Evolutionary conservation across 2,797 vertebrate species (phyloP), one percentile per base, ranked within the genome.

Genomic region (Pipistrellus nathusii): DNA sequence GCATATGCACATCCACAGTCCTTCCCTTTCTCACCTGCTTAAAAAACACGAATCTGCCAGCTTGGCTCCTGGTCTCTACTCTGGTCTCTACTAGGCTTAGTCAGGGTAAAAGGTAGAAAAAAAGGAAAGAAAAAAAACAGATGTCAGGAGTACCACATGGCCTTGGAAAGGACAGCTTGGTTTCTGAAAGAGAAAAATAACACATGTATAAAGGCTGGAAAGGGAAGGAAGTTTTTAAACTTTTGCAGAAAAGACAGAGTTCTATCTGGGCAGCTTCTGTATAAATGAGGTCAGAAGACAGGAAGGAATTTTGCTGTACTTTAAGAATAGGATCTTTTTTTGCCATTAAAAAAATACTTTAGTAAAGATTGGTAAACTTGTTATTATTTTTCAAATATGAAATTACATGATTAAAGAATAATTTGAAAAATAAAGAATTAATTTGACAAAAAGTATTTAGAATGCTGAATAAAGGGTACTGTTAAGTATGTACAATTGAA

Each of bases 151-250:
- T 75, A 30, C 4, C 78, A 25, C 55, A 62, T 41, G 72, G 35
- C 62, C 53, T 83, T 91, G 71, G 64, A 93, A 93, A 66, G 25
- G 48, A n/a, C 3, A 72, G 25, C 46, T 71, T 78, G 68, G 51
- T 30, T 93, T 88, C 69, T 84, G 48, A 73, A 87, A 68, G 46
- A 57, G 72, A 72, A 53, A 85, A 68, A 15, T 71, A 51, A 84
- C 72, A 51, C 17, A 73, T 83, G 46, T 6, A 12, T 73, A 73
- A 84, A 48, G n/a, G 38, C 90, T 68, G 46, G 27, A 83, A 83
- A 93, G 14, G 14, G 21, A 82, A 90, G 64, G 66, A 73, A 68
- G 12, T 12, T 78, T 90, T 48, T 53, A 48, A 76, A 77, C 27
- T 72, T 32, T 78, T 73, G 55, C 21, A 87, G 44, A 32, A 95